Base-by-base conservation (phyloP, 2,113 vertebrate species). In the Nerophis ophidion region DNA sequence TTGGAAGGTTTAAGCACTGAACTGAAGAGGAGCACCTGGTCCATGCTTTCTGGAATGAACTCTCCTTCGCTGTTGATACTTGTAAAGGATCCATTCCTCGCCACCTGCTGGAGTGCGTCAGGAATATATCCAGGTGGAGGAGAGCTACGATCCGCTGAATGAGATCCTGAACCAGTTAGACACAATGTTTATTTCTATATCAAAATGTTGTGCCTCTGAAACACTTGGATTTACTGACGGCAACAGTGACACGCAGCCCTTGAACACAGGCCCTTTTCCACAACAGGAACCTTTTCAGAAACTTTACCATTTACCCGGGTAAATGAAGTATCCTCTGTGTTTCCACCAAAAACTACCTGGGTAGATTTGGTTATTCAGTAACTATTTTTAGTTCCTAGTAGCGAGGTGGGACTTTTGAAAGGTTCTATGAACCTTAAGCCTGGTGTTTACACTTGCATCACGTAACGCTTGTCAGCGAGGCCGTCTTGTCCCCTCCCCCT, bases 31-130 rank as follows among this genome's bases (percentile, higher is more conserved):
- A 7, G 2, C 89, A 98, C 97, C 92, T 96, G 95, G 89, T 99
- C 97, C 95, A 98, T 97, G 82, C 93, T 97, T 88, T 99, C 97
- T 33, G 97, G 97, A 74, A 99, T 99, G 84, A 99, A 99, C 81
- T 99, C 97, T 34, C 97, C 97, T 78, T 99, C 97, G 58, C 97
- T 99, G 89, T 97, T 97, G 84, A 99, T 98, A 90, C 96, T 98
- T 71, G 97, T 99, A 80, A 98, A 99, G 55, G 97, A 99, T 57
- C 97, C 97, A 63, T 99, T 98, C 73, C 95, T 89, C 58, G 94
- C 96, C 71, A 95, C 94, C 61, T 98, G 94, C 82, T 98, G 94
- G 48, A 97, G 90, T 58, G 93, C 95, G 66, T 98, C 97, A 19
- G 97, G 96, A 90, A 99, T 98, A 89, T 99, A 98, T 49, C 97